phyloP scores from a whole-genome alignment of 2,888 invertebrate genomes.

The Machimus rusticus region DNA sequence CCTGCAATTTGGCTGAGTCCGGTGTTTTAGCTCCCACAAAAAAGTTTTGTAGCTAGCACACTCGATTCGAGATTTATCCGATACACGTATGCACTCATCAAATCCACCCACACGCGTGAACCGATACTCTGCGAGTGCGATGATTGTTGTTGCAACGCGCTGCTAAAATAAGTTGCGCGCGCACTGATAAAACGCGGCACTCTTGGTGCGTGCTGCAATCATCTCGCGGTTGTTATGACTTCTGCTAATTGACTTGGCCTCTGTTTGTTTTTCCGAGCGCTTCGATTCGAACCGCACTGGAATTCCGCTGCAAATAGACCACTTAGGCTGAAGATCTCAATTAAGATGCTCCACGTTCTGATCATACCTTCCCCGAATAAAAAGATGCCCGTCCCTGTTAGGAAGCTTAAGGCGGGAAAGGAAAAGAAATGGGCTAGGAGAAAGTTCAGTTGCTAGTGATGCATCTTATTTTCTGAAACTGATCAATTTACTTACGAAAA shows the following conservation, averaged over 20 bases:
- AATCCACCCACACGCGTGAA: not conserved
- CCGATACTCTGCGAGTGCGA: not conserved
- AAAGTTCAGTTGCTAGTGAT: not conserved
- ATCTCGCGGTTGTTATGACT: conserved; percentile 43
- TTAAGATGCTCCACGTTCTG: conserved; percentile 26
- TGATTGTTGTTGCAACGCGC: not conserved
- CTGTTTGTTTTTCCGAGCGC: conserved; percentile 36
- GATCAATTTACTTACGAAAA: not conserved
- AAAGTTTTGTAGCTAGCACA: not conserved
- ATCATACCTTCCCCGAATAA: not conserved
- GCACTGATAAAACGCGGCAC: not conserved
- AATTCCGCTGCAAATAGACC: conserved; percentile 23
- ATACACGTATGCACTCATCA: conserved; percentile 2
- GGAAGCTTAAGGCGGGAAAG: not conserved
- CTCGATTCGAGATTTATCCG: not conserved
- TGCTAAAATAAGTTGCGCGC: conserved; percentile 11
- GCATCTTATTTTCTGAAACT: not conserved
- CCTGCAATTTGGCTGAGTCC: not conserved
- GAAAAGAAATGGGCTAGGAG: not conserved
- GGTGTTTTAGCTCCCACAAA: not conserved
- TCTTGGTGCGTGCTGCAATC: conserved; percentile 30
- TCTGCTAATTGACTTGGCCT: conserved; percentile 44
- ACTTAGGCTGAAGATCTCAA: conserved; percentile 20
- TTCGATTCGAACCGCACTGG: not conserved
- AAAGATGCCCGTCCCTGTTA: not conserved